Conservation (phyloP, 2,797 vertebrate species). For the Zalophus californianus region DNA sequence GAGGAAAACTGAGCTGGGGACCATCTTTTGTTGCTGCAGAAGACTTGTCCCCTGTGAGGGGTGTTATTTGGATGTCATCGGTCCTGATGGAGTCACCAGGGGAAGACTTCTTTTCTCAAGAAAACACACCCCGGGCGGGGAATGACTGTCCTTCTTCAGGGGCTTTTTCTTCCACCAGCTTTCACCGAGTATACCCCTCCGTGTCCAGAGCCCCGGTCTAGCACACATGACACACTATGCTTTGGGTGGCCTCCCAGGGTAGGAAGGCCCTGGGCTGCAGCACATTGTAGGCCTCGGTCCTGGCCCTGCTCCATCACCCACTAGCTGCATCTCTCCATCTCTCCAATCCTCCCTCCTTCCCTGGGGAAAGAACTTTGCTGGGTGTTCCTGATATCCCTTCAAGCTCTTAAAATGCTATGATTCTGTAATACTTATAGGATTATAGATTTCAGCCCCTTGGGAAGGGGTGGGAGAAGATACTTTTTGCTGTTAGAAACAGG, state of each 20-base stretch:
- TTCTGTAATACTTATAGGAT: neutral
- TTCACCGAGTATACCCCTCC: neutral
- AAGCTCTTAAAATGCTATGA: neutral
- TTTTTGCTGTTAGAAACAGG: conserved; percentile 50
- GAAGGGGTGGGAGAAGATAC: neutral
- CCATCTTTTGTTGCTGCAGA: neutral
- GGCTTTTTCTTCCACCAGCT: neutral
- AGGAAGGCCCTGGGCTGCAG: neutral
- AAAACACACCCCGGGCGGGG: neutral
- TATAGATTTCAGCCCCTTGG: neutral
- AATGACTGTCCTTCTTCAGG: neutral
- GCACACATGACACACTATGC: neutral
- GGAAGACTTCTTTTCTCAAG: conserved; percentile 34
- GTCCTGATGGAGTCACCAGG: neutral
- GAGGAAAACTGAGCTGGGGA: conserved; percentile 19
- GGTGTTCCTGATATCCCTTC: neutral
- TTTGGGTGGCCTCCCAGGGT: neutral
- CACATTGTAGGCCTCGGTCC: neutral
- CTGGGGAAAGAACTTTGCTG: neutral
- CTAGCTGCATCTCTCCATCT: neutral
- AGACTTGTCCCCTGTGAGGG: neutral
- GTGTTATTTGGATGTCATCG: neutral
- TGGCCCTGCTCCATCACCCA: neutral
- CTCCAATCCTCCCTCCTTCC: neutral
- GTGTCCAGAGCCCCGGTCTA: neutral